These are phyloP conservation scores for Apotomis turbidana DNA, from an alignment of 2,888 invertebrate species.

Conservation along the genomic window DNA sequence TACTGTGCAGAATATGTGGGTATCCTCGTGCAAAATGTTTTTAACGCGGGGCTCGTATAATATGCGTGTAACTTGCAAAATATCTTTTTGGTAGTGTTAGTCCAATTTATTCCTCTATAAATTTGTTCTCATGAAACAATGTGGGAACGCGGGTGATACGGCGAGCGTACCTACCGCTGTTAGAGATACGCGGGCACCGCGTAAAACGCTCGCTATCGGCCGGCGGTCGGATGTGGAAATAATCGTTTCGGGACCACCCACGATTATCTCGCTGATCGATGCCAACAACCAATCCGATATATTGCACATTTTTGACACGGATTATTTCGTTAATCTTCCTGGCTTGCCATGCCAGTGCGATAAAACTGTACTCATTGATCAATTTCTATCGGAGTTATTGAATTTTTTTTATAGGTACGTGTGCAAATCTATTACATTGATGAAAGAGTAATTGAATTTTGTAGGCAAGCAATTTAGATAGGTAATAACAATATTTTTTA, in stretches of 20 bases:
- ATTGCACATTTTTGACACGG: slow-evolving; percentile 48
- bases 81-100: slow-evolving; percentile 56
- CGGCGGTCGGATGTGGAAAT: slow-evolving; percentile 59
- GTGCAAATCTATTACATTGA: slow-evolving; percentile 7
- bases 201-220: slow-evolving; percentile 58
- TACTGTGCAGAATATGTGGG: not conserved
- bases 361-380: slow-evolving; percentile 19
- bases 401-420: not conserved
- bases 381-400: slow-evolving; percentile 4
- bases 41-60: slow-evolving; percentile 54
- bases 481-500: not conserved
- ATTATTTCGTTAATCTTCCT: slow-evolving; percentile 40
- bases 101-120: slow-evolving; percentile 63
- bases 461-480: slow-evolving; percentile 18
- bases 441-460: slow-evolving; percentile 27
- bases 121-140: slow-evolving; percentile 63
- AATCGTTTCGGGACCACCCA: slow-evolving; percentile 61
- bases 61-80: slow-evolving; percentile 52
- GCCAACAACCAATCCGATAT: slow-evolving; percentile 60
- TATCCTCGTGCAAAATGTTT: slow-evolving; percentile 44
- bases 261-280: slow-evolving; percentile 65
- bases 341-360: slow-evolving; percentile 15
- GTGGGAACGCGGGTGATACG: slow-evolving; percentile 46
- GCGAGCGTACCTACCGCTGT: slow-evolving; percentile 19
- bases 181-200: slow-evolving; percentile 49